Evolutionary conservation across 2,888 invertebrate genomes (phyloP), one percentile per base, ranked within the genome.

Genomic region (Epirrhoe tristata): DNA sequence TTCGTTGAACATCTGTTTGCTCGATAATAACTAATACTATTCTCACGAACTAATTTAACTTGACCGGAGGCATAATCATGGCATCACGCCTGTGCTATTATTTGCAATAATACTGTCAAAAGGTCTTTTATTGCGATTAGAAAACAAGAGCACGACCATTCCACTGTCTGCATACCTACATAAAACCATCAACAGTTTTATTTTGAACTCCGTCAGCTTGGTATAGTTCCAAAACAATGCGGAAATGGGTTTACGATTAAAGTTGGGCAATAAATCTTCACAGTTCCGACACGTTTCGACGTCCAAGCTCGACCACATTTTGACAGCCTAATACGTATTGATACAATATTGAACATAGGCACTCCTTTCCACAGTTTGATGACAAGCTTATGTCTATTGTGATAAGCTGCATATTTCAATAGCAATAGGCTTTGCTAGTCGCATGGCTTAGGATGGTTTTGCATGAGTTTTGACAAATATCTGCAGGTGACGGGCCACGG

Each of bases 391-490:
- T 63, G 17, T 2, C 12, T 6, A 5, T 34, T 0, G 1, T 0
- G 1, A 72, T 83, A 89, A 69, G 66, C 80, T 63, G 14, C n/a
- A 77, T 51, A 77, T 81, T 87, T 2, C 55, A 43, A 10, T 65
- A 52, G 43, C 48, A 31, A 54, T 67, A 70, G 67, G 67, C 67
- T 70, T 69, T 57, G 66, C 36, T 62, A 63, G 52, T 57, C 39
- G 79, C 62, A 80, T 48, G 10, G 58, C 56, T 32, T 77, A 81
- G 75, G 43, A 74, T 83, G 81, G 86, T 85, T 80, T 79, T 76
- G 78, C 77, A 73, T 82, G 84, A 90, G 82, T 91, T 92, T 91
- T 93, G 93, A 93, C 90, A 90, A 92, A 93, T 93, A 90, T 88
- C 88, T 91, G 89, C 89, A 92, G 91, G 92, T 93, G 92, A 91